Conservation (phyloP, 2,797 vertebrate species). For the Podargus strigoides region DNA sequence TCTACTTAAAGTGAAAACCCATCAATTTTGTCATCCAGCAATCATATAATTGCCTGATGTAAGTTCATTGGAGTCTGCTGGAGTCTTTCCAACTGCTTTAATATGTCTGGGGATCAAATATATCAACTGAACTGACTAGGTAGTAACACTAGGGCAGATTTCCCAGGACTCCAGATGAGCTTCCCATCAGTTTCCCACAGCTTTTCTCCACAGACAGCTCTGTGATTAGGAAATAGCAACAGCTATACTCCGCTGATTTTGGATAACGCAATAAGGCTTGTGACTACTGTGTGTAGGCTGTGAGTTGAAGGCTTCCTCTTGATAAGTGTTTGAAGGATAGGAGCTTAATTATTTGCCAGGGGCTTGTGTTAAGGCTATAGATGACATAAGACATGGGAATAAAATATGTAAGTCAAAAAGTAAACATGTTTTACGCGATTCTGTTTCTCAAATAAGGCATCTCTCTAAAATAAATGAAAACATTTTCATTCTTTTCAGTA, state of each 20-base stretch:
- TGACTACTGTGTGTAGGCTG: background rate
- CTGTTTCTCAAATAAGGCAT: background rate
- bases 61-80: background rate
- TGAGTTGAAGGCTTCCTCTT: background rate
- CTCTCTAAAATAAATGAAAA: background rate
- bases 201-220: background rate
- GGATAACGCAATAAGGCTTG: background rate
- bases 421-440: background rate
- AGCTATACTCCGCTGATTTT: background rate
- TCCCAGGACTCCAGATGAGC: background rate
- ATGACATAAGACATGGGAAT: background rate
- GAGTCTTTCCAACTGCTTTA: conserved; percentile 24
- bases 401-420: background rate
- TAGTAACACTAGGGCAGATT: background rate
- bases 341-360: background rate
- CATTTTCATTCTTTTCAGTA: background rate
- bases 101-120: background rate
- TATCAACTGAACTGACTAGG: background rate
- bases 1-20: background rate
- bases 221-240: background rate
- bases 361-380: background rate
- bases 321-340: background rate
- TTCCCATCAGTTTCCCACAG: background rate
- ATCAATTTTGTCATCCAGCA: background rate
- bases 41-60: background rate